These are phyloP conservation scores for Drosophila repletoides DNA, from an alignment of 1,140 invertebrate genomes.

Conservation along the genomic window DNA sequence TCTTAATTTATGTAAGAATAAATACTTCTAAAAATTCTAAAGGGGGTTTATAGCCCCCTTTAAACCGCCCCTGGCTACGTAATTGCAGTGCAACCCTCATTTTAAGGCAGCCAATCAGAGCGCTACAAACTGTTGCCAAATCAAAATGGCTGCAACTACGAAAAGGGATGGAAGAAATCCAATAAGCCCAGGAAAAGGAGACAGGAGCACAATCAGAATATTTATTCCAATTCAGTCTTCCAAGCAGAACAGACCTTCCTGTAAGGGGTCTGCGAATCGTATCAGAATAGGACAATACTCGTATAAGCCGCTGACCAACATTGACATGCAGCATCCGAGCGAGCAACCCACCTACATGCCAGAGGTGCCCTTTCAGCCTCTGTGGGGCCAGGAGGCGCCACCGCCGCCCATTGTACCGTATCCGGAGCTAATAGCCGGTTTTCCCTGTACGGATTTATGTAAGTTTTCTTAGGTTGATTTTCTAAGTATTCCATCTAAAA, in stretches of 20 bases:
- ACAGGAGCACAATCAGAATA: constrained; percentile 49
- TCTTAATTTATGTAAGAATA: too few species aligned
- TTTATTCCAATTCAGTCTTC: constrained; percentile 67
- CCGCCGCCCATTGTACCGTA: constrained; percentile 82
- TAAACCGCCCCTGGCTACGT: too few species aligned
- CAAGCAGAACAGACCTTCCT: constrained; percentile 71
- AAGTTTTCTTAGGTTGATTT: constrained; percentile 21
- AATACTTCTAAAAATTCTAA: too few species aligned
- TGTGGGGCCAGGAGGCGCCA: constrained; percentile 73
- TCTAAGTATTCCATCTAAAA: not conserved
- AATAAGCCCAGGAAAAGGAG: constrained; percentile 48
- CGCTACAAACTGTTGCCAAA: constrained; percentile 54
- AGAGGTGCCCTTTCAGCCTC: constrained; percentile 81
- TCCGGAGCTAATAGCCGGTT: constrained; percentile 84
- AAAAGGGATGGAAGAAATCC: constrained; percentile 53
- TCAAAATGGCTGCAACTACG: constrained; percentile 52
- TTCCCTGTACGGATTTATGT: constrained; percentile 84
- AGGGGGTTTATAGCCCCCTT: too few species aligned
- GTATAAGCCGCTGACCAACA: too few species aligned
- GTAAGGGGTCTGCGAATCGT: constrained; percentile 44
- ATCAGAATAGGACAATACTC: constrained; percentile 6
- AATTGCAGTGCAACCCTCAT: constrained; percentile 22
- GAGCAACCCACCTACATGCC: constrained; percentile 76
- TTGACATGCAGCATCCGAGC: constrained; percentile 68
- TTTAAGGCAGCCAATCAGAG: constrained; percentile 44